Evolutionary conservation across 2,888 invertebrate genomes (phyloP), one percentile per base, ranked within the genome.

Genomic region (Hemaris fuciformis): DNA sequence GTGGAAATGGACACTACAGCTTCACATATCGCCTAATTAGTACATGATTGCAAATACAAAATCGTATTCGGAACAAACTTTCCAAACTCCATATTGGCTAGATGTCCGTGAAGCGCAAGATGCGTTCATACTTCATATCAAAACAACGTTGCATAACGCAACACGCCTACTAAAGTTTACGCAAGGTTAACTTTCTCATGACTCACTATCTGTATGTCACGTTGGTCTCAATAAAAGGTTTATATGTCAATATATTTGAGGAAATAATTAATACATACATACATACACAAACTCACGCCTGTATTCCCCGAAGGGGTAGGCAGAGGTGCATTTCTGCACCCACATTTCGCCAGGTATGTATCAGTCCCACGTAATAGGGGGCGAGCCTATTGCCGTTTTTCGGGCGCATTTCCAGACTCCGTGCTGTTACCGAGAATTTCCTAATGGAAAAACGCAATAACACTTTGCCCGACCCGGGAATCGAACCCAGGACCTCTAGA

Each of bases 181-280:
- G 31, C 53, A 53, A 53, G 53, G 53, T 31, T 53, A 53, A 8
- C 63, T 64, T 64, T 64, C 64, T 46, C 60, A n/a, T 59, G 46
- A 57, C 53, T 62, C 57, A 45, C 60, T n/a, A 57, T n/a, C n/a
- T n/a, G n/a, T n/a, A n/a, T 60, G 56, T 62, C 62, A 62, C 45
- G 53, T 10, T 53, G 53, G 7, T 53, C 53, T 53, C 53, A 31
- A 53, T 31, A 31, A 27, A 38, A 38, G 38, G 38, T 38, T n/a
- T 38, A n/a, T 38, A 38, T 38, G 38, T 38, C 38, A 38, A 38
- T 38, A 38, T n/a, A n/a, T n/a, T n/a, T n/a, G n/a, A n/a, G n/a
- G n/a, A n/a, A n/a, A n/a, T n/a, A n/a, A n/a, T n/a, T n/a, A n/a
- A n/a, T n/a, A n/a, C n/a, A n/a, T n/a, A n/a, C n/a, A n/a, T n/a